phyloP scores from a whole-genome alignment of 2,888 invertebrate genomes.

The Thereva nobilitata region DNA sequence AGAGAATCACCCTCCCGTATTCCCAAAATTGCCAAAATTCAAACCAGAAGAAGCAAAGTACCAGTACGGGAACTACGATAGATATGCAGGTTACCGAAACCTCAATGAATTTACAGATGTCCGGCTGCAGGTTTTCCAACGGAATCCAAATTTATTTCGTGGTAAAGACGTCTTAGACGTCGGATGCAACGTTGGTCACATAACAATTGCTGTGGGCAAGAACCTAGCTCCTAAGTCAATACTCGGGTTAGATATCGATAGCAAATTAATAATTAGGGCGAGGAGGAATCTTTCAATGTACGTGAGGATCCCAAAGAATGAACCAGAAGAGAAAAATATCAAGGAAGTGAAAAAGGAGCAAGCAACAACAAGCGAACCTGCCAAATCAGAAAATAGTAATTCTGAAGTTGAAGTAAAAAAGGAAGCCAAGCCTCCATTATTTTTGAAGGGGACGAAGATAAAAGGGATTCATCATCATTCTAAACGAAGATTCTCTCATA shows the following conservation, averaged over 20 bases:
- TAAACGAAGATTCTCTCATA: slow-evolving; percentile 5
- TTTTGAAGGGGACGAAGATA: slow-evolving; percentile 44
- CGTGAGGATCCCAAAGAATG: slow-evolving; percentile 51
- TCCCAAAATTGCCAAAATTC: slow-evolving; percentile 58
- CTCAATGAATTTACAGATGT: slow-evolving; percentile 79
- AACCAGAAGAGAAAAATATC: slow-evolving; percentile 17
- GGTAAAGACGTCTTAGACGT: slow-evolving; percentile 93
- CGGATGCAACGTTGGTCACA: slow-evolving; percentile 96
- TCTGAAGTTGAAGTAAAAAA: slow-evolving; percentile 30
- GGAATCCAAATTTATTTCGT: slow-evolving; percentile 80
- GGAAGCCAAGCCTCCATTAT: slow-evolving; percentile 38
- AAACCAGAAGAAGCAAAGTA: slow-evolving; percentile 78
- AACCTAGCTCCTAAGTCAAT: slow-evolving; percentile 84
- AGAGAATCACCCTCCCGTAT: slow-evolving; percentile 39
- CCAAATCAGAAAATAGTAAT: slow-evolving; percentile 35
- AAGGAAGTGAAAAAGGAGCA: slow-evolving; percentile 48
- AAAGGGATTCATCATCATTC: slow-evolving; percentile 6
- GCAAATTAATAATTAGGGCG: slow-evolving; percentile 71
- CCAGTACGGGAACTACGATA: slow-evolving; percentile 95
- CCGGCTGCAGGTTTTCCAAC: slow-evolving; percentile 78
- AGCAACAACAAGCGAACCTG: slow-evolving; percentile 40
- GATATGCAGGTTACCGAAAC: slow-evolving; percentile 95
- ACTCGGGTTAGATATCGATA: slow-evolving; percentile 94
- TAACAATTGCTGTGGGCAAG: slow-evolving; percentile 87
- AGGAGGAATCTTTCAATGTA: slow-evolving; percentile 55